phyloP scores from a whole-genome alignment of 1,140 invertebrate genomes.

The Ctenoplectra terminalis region DNA sequence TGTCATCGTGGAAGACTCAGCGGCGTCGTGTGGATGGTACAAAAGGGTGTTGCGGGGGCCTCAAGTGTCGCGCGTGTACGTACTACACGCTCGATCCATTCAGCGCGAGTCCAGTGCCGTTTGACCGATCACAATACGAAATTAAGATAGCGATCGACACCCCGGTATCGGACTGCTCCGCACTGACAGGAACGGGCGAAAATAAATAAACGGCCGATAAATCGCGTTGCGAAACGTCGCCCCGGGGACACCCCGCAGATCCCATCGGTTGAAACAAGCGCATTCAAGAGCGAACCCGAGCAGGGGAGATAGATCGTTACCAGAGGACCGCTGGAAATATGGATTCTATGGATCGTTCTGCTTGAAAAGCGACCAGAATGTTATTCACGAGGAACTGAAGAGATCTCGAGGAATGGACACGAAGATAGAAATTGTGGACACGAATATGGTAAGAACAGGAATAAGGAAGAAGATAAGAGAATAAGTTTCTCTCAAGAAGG shows the following conservation, averaged over 20 bases:
- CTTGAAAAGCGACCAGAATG: not conserved
- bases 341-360: slow-evolving; percentile 2
- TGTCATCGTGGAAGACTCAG: slow-evolving; percentile 34
- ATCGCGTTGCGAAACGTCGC: slow-evolving; percentile 64
- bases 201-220: slow-evolving; percentile 68
- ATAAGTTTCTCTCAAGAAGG: too few relatives aligned
- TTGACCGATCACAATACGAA: slow-evolving; percentile 70
- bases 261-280: slow-evolving; percentile 44
- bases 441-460: not conserved
- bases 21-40: not conserved
- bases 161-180: slow-evolving; percentile 53
- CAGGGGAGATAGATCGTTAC: slow-evolving; percentile 28
- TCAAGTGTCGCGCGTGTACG: slow-evolving; percentile 31
- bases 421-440: not conserved
- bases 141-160: slow-evolving; percentile 73
- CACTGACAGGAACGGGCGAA: slow-evolving; percentile 55
- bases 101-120: slow-evolving; percentile 21
- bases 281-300: slow-evolving; percentile 14
- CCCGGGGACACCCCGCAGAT: slow-evolving; percentile 44
- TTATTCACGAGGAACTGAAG: too few relatives aligned
- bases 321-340: slow-evolving; percentile 11
- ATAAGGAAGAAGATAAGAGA: not conserved
- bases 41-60: slow-evolving; percentile 48
- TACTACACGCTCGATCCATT: slow-evolving; percentile 10
- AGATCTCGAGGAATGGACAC: not conserved